Evolutionary conservation across 2,888 invertebrate genomes (phyloP).

Genomic region (Fragum sueziense): DNA sequence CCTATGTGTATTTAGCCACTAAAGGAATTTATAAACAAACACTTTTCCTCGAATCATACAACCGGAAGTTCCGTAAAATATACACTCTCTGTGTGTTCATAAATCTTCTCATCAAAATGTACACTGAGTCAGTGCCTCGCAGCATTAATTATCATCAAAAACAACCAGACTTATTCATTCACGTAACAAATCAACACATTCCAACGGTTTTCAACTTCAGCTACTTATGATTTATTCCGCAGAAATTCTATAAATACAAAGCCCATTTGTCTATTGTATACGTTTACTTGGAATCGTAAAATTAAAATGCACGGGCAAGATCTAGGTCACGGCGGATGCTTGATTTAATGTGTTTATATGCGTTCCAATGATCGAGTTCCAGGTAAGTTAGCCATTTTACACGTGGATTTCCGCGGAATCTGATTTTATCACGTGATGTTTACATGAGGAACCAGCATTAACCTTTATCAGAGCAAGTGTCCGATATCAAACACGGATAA

Average conservation of each 20-base stretch:
- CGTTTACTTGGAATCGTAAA: neutral
- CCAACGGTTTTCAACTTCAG: neutral
- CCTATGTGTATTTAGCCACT: neutral
- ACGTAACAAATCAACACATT: neutral
- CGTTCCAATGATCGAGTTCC: slow-evolving; percentile 5
- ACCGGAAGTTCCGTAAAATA: slow-evolving; percentile 17
- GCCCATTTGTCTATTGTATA: neutral
- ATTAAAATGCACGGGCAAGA: neutral
- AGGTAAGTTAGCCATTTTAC: slow-evolving; percentile 19
- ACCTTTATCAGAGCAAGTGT: no score
- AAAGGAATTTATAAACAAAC: neutral
- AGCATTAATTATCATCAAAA: slow-evolving; percentile 15
- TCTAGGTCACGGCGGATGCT: slow-evolving; percentile 10
- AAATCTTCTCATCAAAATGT: neutral
- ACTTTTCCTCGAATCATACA: neutral
- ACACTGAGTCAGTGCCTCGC: slow-evolving; percentile 2
- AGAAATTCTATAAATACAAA: neutral
- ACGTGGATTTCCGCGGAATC: slow-evolving; percentile 7
- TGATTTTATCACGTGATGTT: slow-evolving; percentile 23
- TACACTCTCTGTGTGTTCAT: slow-evolving; percentile 1
- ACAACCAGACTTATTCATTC: slow-evolving; percentile 7
- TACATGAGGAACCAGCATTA: slow-evolving; percentile 8
- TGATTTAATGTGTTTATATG: slow-evolving; percentile 14
- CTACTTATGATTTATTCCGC: neutral
- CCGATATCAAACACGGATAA: no score